Evolutionary conservation across 2,888 invertebrate species (phyloP).

Genomic region (Tetrapedia diversipes): DNA sequence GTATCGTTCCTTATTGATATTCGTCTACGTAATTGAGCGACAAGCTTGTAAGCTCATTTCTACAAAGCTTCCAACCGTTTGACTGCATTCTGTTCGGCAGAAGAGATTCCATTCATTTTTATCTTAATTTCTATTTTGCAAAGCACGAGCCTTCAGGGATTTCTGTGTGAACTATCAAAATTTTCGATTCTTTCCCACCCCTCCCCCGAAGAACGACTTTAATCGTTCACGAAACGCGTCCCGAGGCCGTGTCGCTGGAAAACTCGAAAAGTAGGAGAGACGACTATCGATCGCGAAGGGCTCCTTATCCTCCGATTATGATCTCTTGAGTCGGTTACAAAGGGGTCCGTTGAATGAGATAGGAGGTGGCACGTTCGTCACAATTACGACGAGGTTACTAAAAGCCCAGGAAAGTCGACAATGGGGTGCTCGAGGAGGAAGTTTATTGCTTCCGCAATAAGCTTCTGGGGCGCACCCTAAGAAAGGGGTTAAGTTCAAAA

Average conservation of each 20-base stretch:
- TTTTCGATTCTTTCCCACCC: neutral
- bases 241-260: too few relatives aligned
- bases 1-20: too few relatives aligned
- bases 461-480: constrained; percentile 48
- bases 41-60: too few relatives aligned
- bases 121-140: too few relatives aligned
- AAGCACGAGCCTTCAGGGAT: too few relatives aligned
- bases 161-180: too few relatives aligned
- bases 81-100: too few relatives aligned
- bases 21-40: too few relatives aligned
- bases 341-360: constrained; percentile 22
- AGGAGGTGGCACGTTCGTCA: constrained; percentile 45
- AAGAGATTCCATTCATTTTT: too few relatives aligned
- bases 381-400: constrained; percentile 59
- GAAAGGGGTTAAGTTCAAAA: constrained; percentile 61
- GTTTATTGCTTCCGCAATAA: constrained; percentile 66
- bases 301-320: constrained; percentile 34
- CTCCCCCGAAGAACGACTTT: neutral
- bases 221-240: neutral
- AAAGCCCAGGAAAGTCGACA: constrained; percentile 48
- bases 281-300: constrained; percentile 23
- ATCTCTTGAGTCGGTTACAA: constrained; percentile 29
- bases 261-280: neutral
- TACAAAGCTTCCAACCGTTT: too few relatives aligned
- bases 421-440: constrained; percentile 49